These are phyloP conservation scores for Liodrosophila aerea DNA, from an alignment of 2,888 invertebrate genomes.

Conservation along the genomic window DNA sequence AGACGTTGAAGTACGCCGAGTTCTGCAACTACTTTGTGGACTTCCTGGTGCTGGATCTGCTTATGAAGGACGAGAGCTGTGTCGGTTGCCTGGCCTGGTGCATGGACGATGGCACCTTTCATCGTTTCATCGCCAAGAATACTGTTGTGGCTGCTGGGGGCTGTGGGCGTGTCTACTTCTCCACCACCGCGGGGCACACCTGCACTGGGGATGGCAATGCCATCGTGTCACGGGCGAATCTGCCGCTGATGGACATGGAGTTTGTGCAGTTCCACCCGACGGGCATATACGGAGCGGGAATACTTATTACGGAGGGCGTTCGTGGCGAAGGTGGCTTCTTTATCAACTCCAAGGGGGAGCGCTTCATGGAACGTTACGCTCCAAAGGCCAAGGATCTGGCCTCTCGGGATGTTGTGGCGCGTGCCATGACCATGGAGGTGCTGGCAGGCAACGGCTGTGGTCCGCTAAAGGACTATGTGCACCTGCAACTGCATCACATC, in stretches of 20 bases:
- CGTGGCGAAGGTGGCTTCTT: slow-evolving; percentile 98
- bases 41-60: slow-evolving; percentile 96
- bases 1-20: slow-evolving; percentile 93
- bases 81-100: slow-evolving; percentile 95
- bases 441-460: slow-evolving; percentile 97
- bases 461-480: slow-evolving; percentile 97
- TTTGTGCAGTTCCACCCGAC: slow-evolving; percentile 99
- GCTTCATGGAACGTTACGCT: slow-evolving; percentile 99
- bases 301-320: slow-evolving; percentile 98
- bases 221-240: slow-evolving; percentile 95
- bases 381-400: slow-evolving; percentile 99
- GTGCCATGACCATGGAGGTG: slow-evolving; percentile 98
- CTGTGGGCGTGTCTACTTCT: slow-evolving; percentile 96
- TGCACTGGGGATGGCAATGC: slow-evolving; percentile 99
- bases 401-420: slow-evolving; percentile 97
- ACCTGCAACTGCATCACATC: slow-evolving; percentile 96
- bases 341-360: slow-evolving; percentile 97
- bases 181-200: slow-evolving; percentile 98
- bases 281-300: slow-evolving; percentile 98
- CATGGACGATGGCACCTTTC: slow-evolving; percentile 97
- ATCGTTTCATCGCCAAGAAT: slow-evolving; percentile 87
- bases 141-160: slow-evolving; percentile 92
- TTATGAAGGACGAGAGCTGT: slow-evolving; percentile 97
- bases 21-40: slow-evolving; percentile 94
- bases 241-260: slow-evolving; percentile 97